Conservation (phyloP, 2,797 vertebrate genomes). For the Silurus lanzhouensis region DNA sequence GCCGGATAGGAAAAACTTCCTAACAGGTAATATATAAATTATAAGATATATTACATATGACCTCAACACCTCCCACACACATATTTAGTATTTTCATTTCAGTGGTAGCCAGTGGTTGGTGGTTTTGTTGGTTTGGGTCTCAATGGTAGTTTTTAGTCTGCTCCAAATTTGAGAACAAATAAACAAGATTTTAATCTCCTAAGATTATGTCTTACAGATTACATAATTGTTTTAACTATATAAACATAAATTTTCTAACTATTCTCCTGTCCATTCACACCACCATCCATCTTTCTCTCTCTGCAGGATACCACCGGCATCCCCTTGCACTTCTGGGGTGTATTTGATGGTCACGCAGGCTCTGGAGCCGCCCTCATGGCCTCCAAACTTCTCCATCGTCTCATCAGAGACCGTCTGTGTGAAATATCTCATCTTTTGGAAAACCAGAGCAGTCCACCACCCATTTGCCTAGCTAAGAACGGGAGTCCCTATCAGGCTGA, state of each 20-base stretch:
- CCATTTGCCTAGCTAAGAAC: conserved; percentile 82
- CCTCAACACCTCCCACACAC: neutral
- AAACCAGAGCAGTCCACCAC: conserved; percentile 78
- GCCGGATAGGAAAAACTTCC: too few relatives aligned
- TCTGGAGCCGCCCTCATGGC: conserved; percentile 91
- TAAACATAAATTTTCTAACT: conserved; percentile 12
- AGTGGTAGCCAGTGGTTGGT: neutral
- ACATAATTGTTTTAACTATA: neutral
- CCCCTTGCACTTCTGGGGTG: conserved; percentile 90
- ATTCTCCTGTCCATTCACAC: neutral
- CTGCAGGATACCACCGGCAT: conserved; percentile 80
- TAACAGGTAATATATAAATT: too few relatives aligned
- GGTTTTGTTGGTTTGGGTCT: neutral
- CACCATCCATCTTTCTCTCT: neutral
- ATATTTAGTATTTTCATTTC: neutral
- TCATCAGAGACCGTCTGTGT: conserved; percentile 87
- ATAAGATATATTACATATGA: neutral
- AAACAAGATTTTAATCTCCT: neutral
- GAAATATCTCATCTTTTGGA: conserved; percentile 90
- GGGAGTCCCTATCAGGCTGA: conserved; percentile 67
- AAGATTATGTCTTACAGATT: neutral
- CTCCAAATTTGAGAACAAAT: neutral
- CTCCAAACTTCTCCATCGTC: conserved; percentile 86
- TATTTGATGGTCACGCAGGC: conserved; percentile 95
- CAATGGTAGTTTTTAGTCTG: neutral